Evolutionary conservation across 1,140 invertebrate genomes (phyloP).

Genomic region (Xylocopa sonorina): DNA sequence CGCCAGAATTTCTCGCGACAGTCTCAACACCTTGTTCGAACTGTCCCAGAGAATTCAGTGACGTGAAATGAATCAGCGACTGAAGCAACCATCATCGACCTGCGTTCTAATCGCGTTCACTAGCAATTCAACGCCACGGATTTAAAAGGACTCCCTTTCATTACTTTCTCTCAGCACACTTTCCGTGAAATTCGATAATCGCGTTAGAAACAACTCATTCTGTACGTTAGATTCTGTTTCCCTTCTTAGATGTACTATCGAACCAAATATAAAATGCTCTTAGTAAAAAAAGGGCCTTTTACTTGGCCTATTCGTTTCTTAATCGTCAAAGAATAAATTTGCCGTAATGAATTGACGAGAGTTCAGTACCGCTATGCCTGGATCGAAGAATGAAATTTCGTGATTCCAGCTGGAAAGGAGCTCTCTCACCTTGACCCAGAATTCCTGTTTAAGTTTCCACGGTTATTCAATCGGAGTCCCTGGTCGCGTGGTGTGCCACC

Average conservation of each 20-base stretch:
- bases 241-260: too few species aligned
- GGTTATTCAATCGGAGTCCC: slow-evolving; percentile 46
- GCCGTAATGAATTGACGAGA: neutral
- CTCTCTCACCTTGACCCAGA: slow-evolving; percentile 59
- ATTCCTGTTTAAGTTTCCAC: slow-evolving; percentile 50
- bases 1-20: slow-evolving; percentile 38
- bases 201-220: too few species aligned
- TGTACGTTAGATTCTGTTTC: too few species aligned
- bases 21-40: slow-evolving; percentile 31
- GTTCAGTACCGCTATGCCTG: neutral
- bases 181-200: too few species aligned
- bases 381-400: slow-evolving; percentile 7
- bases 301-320: neutral
- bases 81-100: slow-evolving; percentile 40
- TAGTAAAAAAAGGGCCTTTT: too few species aligned
- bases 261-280: too few species aligned
- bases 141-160: too few species aligned
- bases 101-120: slow-evolving; percentile 34
- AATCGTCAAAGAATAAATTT: neutral
- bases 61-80: slow-evolving; percentile 59
- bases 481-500: slow-evolving; percentile 22
- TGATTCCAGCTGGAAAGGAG: neutral
- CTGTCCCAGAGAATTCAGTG: slow-evolving; percentile 45
- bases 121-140: too few species aligned
- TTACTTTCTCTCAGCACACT: too few species aligned